Percentiles rank a stretch among this genome's conserved stretches.
Conservation (phyloP, 2,113 vertebrate species). For the Nothoprocta pentlandii region DNA sequence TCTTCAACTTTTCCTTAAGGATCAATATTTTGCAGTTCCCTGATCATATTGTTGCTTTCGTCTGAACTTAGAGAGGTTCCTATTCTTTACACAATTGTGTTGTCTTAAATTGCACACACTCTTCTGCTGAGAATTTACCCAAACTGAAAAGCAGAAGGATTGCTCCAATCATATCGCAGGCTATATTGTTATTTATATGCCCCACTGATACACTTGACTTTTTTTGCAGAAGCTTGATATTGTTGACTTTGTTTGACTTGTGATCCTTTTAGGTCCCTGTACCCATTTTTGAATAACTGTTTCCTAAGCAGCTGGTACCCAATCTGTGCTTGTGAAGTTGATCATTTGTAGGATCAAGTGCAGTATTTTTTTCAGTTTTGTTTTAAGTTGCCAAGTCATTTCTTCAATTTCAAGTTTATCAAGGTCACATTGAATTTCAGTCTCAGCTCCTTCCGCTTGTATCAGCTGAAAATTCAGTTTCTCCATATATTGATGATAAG, state of each 20-base stretch:
- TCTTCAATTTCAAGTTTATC: not conserved
- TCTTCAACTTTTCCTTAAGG: not conserved
- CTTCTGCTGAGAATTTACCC: not conserved
- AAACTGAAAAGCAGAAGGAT: not conserved
- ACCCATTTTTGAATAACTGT: not conserved
- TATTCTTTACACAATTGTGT: not conserved
- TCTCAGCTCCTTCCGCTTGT: not conserved
- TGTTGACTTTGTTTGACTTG: not conserved
- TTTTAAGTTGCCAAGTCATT: not conserved
- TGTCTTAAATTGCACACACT: not conserved
- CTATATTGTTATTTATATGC: not conserved
- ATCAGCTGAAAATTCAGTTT: not conserved
- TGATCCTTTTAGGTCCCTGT: not conserved
- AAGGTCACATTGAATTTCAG: not conserved
- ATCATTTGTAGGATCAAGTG: not conserved
- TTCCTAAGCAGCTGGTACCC: not conserved
- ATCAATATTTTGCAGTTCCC: not conserved
- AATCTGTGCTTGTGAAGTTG: not conserved
- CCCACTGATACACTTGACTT: not conserved
- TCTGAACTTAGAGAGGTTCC: not conserved
- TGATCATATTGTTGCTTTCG: not conserved
- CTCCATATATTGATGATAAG: rapidly evolving
- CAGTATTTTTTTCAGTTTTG: not conserved
- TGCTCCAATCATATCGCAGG: not conserved
- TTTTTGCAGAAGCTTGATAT: not conserved